Percentiles rank a stretch among this genome's conserved stretches.
phyloP scores from a whole-genome alignment of 2,888 invertebrate genomes.

The Tetragonula carbonaria region DNA sequence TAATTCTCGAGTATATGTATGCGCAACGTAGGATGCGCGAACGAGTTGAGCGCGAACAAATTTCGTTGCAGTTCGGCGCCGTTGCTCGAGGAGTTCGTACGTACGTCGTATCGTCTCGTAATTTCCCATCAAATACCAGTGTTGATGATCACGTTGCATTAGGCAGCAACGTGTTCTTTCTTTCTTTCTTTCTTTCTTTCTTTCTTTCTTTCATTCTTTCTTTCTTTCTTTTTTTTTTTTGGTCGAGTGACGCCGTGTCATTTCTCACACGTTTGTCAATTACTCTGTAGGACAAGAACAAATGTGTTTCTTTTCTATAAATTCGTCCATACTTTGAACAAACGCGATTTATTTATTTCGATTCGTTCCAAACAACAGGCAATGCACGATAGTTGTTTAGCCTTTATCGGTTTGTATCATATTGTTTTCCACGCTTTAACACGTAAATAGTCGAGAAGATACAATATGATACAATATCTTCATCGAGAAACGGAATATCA shows the following conservation, averaged over 20 bases:
- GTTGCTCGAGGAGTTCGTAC: constrained; percentile 45
- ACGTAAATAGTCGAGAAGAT: not conserved
- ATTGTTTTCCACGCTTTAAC: not conserved
- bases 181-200: too few species aligned
- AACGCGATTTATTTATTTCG: not conserved
- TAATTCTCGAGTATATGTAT: constrained; percentile 48
- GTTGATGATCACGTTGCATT: constrained; percentile 15
- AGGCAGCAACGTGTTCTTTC: not conserved
- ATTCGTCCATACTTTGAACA: not conserved
- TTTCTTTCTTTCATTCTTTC: too few species aligned
- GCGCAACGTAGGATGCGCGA: constrained; percentile 55
- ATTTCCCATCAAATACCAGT: not conserved
- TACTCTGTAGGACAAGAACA: not conserved
- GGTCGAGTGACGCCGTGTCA: not conserved
- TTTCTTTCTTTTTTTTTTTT: too few species aligned
- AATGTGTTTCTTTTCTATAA: not conserved
- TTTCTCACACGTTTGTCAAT: not conserved
- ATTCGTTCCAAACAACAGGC: not conserved
- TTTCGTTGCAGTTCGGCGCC: constrained; percentile 58
- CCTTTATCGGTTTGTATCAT: not conserved
- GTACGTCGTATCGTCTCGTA: not conserved
- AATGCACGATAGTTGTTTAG: not conserved
- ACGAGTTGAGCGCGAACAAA: constrained; percentile 55
- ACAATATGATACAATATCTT: not conserved
- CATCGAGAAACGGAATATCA: not conserved